Conservation (phyloP, 2,888 invertebrate species). For the Megalurothrips usitatus region DNA sequence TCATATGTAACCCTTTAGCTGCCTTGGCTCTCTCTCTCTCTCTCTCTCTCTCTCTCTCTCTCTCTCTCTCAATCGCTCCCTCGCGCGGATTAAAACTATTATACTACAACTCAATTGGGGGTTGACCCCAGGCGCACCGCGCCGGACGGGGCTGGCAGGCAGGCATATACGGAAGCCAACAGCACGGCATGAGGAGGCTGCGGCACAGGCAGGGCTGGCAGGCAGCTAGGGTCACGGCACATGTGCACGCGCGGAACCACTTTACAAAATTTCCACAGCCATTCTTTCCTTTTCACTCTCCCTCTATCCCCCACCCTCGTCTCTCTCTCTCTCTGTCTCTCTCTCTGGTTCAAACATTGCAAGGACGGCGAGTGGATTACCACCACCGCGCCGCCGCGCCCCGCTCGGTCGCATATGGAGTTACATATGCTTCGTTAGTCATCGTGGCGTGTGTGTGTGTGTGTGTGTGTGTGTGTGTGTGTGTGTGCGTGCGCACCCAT, state of each 20-base stretch:
- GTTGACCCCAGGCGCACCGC: too few relatives aligned
- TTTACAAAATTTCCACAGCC: background rate
- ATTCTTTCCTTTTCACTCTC: background rate
- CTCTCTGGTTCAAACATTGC: background rate
- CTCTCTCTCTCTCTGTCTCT: background rate
- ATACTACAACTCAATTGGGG: conserved; percentile 18
- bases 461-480: background rate
- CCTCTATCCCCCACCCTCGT: background rate
- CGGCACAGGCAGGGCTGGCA: too few relatives aligned
- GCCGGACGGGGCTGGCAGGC: too few relatives aligned
- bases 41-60: too few relatives aligned
- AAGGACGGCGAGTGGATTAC: background rate
- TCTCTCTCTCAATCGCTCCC: too few relatives aligned
- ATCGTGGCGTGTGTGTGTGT: background rate
- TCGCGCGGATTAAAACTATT: conserved; percentile 12
- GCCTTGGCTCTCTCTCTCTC: too few relatives aligned
- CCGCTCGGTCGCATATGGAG: background rate
- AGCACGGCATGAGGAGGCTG: too few relatives aligned
- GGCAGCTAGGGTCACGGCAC: too few relatives aligned
- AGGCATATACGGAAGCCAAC: too few relatives aligned
- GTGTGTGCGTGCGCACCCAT: too few relatives aligned
- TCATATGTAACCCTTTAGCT: too few relatives aligned
- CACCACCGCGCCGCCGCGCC: background rate
- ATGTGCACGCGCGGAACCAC: background rate
- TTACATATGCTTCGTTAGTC: conserved; percentile 9